These are phyloP conservation scores for Psittacara wagleri DNA, from an alignment of 2,113 vertebrate species.

Conservation along the genomic window DNA sequence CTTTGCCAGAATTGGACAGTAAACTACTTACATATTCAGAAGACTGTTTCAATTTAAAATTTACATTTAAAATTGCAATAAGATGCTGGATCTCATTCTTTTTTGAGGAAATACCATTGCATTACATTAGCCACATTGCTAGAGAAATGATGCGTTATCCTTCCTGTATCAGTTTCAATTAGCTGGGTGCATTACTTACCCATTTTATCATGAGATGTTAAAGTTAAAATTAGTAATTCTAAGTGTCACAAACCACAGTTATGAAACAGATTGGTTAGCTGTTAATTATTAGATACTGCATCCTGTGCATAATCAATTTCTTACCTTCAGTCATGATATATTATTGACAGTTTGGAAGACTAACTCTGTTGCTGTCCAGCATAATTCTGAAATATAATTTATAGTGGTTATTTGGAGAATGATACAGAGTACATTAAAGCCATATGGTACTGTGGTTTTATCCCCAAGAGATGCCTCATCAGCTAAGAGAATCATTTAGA, in stretches of 20 bases:
- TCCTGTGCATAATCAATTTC: slow-evolving; percentile 28
- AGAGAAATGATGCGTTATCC: neutral
- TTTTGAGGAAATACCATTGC: slow-evolving; percentile 44
- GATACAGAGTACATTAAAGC: slow-evolving; percentile 61
- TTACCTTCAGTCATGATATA: slow-evolving; percentile 28
- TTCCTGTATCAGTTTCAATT: slow-evolving; percentile 29
- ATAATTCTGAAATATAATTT: slow-evolving; percentile 62
- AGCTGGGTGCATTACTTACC: neutral
- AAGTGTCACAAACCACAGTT: slow-evolving; percentile 26
- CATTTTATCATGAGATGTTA: slow-evolving; percentile 16
- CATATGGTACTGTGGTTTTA: slow-evolving; percentile 56
- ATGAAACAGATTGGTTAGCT: neutral
- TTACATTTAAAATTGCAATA: slow-evolving; percentile 74
- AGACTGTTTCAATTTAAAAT: slow-evolving; percentile 79
- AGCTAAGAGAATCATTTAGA: slow-evolving; percentile 49
- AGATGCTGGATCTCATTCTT: slow-evolving; percentile 56
- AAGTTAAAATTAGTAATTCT: slow-evolving; percentile 37
- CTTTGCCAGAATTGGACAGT: slow-evolving; percentile 67
- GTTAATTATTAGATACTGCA: slow-evolving; percentile 14
- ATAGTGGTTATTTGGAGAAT: slow-evolving; percentile 54
- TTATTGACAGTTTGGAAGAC: slow-evolving; percentile 29
- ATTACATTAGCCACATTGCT: slow-evolving; percentile 20
- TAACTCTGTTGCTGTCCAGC: slow-evolving; percentile 23
- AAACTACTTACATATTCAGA: slow-evolving; percentile 71
- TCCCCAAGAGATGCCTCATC: slow-evolving; percentile 59